phyloP scores from a whole-genome alignment of 1,140 invertebrate genomes.

The Drosophila erecta region DNA sequence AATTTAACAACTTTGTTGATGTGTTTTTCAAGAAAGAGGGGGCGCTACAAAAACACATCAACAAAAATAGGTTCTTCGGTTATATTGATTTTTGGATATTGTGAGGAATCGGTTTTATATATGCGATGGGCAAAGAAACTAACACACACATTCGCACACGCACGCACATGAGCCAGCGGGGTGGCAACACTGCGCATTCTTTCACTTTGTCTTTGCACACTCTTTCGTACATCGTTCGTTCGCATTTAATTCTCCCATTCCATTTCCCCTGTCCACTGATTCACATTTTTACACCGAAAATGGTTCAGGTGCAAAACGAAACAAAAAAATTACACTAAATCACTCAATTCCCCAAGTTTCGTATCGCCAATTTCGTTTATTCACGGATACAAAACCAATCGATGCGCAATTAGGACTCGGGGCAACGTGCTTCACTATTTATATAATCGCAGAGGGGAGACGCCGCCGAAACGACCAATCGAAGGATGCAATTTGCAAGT shows the following conservation, averaged over 20 bases:
- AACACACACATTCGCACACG: conserved; percentile 35
- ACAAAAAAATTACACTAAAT: conserved; percentile 22
- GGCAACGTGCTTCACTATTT: conserved; percentile 67
- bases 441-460: conserved; percentile 61
- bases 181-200: conserved; percentile 76
- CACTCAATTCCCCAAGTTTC: conserved; percentile 19
- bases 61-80: conserved; percentile 39
- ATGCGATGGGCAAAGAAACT: conserved; percentile 40
- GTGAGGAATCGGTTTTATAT: conserved; percentile 57
- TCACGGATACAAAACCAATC: conserved; percentile 48
- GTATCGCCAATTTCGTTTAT: conserved; percentile 24
- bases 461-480: conserved; percentile 27
- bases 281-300: conserved; percentile 67
- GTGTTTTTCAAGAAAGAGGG: conserved; percentile 21
- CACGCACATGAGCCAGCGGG: conserved; percentile 27
- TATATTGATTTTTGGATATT: conserved; percentile 67
- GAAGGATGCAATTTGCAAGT: conserved; percentile 27
- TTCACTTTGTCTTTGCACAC: conserved; percentile 77
- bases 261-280: conserved; percentile 54
- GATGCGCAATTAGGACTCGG: conserved; percentile 72
- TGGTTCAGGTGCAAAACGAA: conserved; percentile 26
- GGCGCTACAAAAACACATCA: conserved; percentile 36
- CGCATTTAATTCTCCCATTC: conserved; percentile 63
- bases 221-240: conserved; percentile 71
- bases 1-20: conserved; percentile 56